Evolutionary conservation across 1,140 invertebrate species (phyloP).

Genomic region (Schlechtendalia chinensis): DNA sequence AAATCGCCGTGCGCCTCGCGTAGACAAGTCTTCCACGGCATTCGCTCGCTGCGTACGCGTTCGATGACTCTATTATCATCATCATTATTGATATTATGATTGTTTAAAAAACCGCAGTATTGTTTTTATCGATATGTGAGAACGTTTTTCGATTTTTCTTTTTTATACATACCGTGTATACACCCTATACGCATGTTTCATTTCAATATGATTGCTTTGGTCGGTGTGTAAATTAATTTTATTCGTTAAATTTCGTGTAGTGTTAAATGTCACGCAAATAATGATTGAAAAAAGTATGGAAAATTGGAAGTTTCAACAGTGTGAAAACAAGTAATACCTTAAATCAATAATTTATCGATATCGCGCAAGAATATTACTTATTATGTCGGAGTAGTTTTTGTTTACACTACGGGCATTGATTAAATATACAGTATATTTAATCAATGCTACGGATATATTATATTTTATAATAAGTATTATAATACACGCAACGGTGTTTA

Average conservation of each 20-base stretch:
- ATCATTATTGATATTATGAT: too few species aligned
- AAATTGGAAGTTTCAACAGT: not conserved
- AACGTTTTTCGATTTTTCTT: not conserved
- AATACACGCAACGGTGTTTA: too few species aligned
- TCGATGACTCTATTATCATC: not conserved
- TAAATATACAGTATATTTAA: too few species aligned
- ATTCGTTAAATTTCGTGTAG: not conserved
- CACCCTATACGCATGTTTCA: not conserved
- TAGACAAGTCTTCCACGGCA: slow-evolving; percentile 10
- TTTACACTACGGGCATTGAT: too few species aligned
- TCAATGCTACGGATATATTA: too few species aligned
- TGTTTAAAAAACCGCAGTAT: not conserved
- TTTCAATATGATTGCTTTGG: not conserved
- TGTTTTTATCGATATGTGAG: not conserved
- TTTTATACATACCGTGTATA: not conserved
- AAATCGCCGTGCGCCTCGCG: slow-evolving; percentile 31
- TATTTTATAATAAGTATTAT: too few species aligned
- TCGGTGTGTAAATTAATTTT: not conserved
- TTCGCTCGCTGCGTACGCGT: not conserved
- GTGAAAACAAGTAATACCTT: slow-evolving; percentile 12
- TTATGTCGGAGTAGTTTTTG: too few species aligned
- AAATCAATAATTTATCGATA: too few species aligned
- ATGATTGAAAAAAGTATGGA: slow-evolving; percentile 1
- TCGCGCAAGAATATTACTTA: too few species aligned
- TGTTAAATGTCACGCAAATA: too few species aligned